phyloP scores from a whole-genome alignment of 2,113 vertebrate genomes.

The Gopherus flavomarginatus region DNA sequence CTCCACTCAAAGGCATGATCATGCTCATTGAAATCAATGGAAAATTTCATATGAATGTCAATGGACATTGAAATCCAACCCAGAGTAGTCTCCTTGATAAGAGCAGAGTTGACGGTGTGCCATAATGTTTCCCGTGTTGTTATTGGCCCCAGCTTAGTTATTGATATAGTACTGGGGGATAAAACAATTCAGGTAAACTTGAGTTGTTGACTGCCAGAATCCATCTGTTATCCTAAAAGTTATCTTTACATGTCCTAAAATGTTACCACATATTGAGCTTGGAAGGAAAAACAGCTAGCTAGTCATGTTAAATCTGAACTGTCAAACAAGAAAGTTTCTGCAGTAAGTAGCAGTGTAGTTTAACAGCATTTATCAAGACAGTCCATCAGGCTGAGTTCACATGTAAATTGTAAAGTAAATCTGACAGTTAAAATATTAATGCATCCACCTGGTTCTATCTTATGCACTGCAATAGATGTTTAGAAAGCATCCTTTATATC shows the following conservation, averaged over 20 bases:
- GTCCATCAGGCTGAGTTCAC: slow-evolving; percentile 67
- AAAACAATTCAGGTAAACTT: neutral
- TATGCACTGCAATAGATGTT: slow-evolving; percentile 48
- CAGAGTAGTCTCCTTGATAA: neutral
- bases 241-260: neutral
- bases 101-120: neutral
- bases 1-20: neutral
- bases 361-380: slow-evolving; percentile 64
- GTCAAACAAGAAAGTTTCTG: slow-evolving; percentile 67
- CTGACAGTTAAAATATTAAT: slow-evolving; percentile 70
- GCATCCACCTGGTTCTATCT: slow-evolving; percentile 44
- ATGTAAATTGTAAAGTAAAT: slow-evolving; percentile 74
- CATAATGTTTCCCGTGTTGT: neutral
- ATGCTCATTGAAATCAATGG: neutral
- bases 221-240: neutral
- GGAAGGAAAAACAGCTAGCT: slow-evolving; percentile 33
- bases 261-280: slow-evolving; percentile 4
- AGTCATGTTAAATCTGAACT: slow-evolving; percentile 45
- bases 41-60: neutral
- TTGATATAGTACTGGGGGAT: accelerated
- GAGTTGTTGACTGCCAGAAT: neutral
- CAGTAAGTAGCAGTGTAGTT: slow-evolving; percentile 55
- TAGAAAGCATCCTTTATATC: slow-evolving; percentile 68
- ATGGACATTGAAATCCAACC: accelerated
- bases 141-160: neutral